These are phyloP conservation scores for Mycteria americana DNA, from an alignment of 2,797 vertebrate species.

Conservation along the genomic window DNA sequence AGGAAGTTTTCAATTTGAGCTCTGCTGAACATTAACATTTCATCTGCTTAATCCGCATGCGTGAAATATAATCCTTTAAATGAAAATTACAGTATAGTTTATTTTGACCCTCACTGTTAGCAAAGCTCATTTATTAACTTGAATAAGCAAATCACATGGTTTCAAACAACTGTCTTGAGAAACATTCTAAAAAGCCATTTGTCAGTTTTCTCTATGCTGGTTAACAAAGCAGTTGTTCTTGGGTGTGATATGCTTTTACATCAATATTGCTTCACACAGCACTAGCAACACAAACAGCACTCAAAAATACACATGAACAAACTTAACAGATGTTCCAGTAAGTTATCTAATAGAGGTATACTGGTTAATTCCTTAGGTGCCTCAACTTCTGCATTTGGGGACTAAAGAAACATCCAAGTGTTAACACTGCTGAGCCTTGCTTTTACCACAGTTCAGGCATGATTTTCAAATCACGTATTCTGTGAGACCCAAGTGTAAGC, in stretches of 20 bases:
- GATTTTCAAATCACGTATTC: neutral
- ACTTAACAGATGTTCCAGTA: neutral
- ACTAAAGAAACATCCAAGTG: neutral
- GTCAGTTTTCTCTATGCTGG: neutral
- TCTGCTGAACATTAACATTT: neutral
- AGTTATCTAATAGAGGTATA: neutral
- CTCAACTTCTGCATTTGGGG: neutral
- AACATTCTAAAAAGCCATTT: neutral
- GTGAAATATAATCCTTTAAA: neutral
- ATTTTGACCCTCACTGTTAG: constrained; percentile 3
- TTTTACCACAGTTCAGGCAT: neutral
- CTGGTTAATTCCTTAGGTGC: neutral
- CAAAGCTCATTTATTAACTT: neutral
- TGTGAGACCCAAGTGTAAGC: neutral
- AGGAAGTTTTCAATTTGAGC: constrained; percentile 6
- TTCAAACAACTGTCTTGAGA: neutral
- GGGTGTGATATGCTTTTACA: neutral
- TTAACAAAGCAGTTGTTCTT: neutral
- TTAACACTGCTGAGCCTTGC: neutral
- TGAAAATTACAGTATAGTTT: neutral
- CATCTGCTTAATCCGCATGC: neutral
- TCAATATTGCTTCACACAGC: neutral
- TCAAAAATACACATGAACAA: neutral
- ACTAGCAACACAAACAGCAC: neutral
- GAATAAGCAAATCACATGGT: neutral